phyloP scores from a whole-genome alignment of 1,140 invertebrate species.

The Centruroides vittatus region DNA sequence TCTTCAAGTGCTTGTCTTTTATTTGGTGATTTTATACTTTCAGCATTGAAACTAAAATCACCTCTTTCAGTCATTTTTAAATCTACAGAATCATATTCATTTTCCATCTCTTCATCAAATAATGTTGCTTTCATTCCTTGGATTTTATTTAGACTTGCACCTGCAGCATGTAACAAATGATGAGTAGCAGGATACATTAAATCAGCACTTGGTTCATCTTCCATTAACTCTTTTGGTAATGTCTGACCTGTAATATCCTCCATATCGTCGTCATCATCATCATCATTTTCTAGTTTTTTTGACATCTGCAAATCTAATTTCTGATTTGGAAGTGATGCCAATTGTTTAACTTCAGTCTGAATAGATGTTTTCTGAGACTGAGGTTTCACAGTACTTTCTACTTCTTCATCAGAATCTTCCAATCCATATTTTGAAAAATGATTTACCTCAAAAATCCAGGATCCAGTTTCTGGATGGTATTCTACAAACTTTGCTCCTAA shows the following conservation, averaged over 20 bases:
- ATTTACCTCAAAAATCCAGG: constrained; percentile 69
- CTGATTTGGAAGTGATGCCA: too few relatives aligned
- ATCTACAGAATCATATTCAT: constrained; percentile 14
- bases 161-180: constrained; percentile 16
- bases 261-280: constrained; percentile 18
- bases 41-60: too few relatives aligned
- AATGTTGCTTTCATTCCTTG: constrained; percentile 79
- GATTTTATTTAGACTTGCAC: constrained; percentile 46
- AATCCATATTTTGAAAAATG: constrained; percentile 96
- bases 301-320: too few relatives aligned
- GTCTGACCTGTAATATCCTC: constrained; percentile 14
- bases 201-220: neutral
- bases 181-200: too few relatives aligned
- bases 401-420: constrained; percentile 77
- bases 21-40: too few relatives aligned
- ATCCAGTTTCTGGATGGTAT: constrained; percentile 86
- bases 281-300: neutral
- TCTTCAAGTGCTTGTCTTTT: too few relatives aligned
- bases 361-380: too few relatives aligned
- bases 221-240: neutral
- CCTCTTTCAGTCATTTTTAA: too few relatives aligned
- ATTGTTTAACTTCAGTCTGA: too few relatives aligned
- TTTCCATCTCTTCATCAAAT: constrained; percentile 35
- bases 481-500: constrained; percentile 83
- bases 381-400: constrained; percentile 20